Base-by-base conservation (phyloP, 2,888 invertebrate species). In the Luffia ferchaultella region DNA sequence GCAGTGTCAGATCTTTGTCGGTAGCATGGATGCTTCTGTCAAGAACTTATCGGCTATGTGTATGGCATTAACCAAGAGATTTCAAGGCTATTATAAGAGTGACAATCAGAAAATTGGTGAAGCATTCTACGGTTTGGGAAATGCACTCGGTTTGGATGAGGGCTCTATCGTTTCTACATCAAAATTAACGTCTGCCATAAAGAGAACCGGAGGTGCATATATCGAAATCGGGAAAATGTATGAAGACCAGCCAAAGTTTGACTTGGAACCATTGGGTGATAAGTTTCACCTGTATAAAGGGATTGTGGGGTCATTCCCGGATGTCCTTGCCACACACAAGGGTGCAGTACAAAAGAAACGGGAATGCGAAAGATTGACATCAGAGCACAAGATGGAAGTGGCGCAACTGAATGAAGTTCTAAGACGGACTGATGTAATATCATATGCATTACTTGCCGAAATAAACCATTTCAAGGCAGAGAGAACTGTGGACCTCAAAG, bases 221-320 rank as follows among this genome's bases (percentile, higher is more conserved):
- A 93, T 94, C 62, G 90, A 92, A 52, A 95, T 98, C 57, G 97
- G 95, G 0, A 89, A 90, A 65, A 84, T 96, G 70, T 96, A 91
- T 72, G 96, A 96, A 57, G 95, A 96, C 51, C 96, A 97, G 70
- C 92, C 95, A 0, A 93, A 92, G 68, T 86, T 88, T 51, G 96
- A 96, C 72, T 95, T 94, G 91, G 94, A 96, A 61, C 95, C 95
- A 1, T 85, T 98, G 20, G 89, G 92, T 45, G 97, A 98, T 73
- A 92, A 93, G 60, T 86, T 98, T 57, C 96, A 96, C 67, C 91
- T 98, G 60, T 98, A 98, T 80, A 94, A 95, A 73, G 98, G 98
- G 49, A 90, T 98, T 50, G 90, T 98, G 7, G 89, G 90, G 52
- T 90, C 90, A 53, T 95, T 96, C 65, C 98, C 98, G 0, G 97